Base-by-base conservation (phyloP, 2,888 invertebrate genomes). In the Catocala fraxini region DNA sequence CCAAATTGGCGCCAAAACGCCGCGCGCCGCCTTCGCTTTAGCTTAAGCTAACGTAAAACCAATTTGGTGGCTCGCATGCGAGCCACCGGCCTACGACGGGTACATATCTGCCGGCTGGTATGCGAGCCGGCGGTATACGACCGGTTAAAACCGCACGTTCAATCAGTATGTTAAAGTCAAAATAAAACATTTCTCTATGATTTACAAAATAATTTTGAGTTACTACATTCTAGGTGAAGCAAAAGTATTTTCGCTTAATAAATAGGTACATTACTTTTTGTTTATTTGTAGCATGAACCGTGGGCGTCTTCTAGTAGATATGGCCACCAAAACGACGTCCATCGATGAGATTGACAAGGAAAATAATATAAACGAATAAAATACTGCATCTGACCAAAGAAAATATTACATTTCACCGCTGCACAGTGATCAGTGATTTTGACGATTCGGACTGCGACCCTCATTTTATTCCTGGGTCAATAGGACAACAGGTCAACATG, bases 361-460 rank as follows among this genome's bases (percentile, higher is more conserved):
- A 43, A 43, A 43, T 43, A 43, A 43, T 43, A 43, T 11, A 13
- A 47, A 58, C 46, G 39, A 58, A 52, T 52, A 52, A 58, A 47
- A 46, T 11, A 62, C 65, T 66, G 62, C 48, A 68, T 68, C 59
- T 34, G n/a, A 67, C 57, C 67, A 63, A 65, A 56, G 53, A 15
- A 61, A 66, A 57, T 67, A 65, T 13, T 66, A 66, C 65, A 67
- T 66, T 67, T 60, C 55, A 60, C 60, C 47, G 51, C 63, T 52
- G 51, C 63, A 54, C 60, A 55, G 42, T 42, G 57, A 58, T 53
- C 59, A 54, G 51, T 65, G 65, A 13, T n/a, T n/a, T n/a, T n/a
- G 65, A 55, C 39, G 63, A 65, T 65, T 65, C 64, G 9, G 59
- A 65, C 54, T 49, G 52, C 9, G 64, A 65, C 35, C 4, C 35